These are phyloP conservation scores for Tetramorium bicarinatum DNA, from an alignment of 2,888 invertebrate genomes.

Conservation along the genomic window DNA sequence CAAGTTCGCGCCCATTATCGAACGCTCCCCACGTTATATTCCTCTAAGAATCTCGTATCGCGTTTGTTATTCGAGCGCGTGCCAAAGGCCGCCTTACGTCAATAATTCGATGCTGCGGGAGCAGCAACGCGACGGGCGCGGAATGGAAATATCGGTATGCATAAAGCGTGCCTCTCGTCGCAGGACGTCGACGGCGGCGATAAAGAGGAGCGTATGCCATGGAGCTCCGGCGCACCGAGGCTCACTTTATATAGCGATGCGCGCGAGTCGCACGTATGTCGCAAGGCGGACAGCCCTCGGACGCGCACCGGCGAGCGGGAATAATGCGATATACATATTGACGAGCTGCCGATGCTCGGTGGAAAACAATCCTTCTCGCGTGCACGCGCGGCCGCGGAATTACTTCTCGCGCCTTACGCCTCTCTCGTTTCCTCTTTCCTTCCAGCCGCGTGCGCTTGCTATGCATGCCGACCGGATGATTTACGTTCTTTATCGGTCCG, in stretches of 20 bases:
- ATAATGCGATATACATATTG: conserved; percentile 72
- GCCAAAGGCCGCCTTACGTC: conserved; percentile 51
- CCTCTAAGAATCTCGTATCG: conserved; percentile 34
- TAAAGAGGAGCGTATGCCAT: conserved; percentile 49
- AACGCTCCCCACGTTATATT: background rate
- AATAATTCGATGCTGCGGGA: conserved; percentile 39
- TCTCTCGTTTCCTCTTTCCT: background rate
- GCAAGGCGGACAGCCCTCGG: conserved; percentile 68
- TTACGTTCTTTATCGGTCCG: conserved; percentile 11
- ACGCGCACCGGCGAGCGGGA: conserved; percentile 27
- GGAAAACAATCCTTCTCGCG: conserved; percentile 61
- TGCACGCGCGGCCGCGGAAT: conserved; percentile 24
- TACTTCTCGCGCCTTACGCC: conserved; percentile 11
- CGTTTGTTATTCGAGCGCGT: conserved; percentile 55
- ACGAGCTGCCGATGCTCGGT: conserved; percentile 56
- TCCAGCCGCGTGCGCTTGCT: background rate
- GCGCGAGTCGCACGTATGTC: conserved; percentile 50
- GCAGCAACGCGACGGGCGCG: background rate
- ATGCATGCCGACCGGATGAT: conserved; percentile 8
- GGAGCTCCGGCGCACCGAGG: conserved; percentile 22
- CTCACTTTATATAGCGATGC: conserved; percentile 71
- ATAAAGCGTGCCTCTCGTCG: conserved; percentile 22
- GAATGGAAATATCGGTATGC: conserved; percentile 56
- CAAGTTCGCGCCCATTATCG: background rate
- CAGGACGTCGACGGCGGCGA: conserved; percentile 45